Evolutionary conservation across 2,888 invertebrate species (phyloP).

Genomic region (Drosophila nigricruria): DNA sequence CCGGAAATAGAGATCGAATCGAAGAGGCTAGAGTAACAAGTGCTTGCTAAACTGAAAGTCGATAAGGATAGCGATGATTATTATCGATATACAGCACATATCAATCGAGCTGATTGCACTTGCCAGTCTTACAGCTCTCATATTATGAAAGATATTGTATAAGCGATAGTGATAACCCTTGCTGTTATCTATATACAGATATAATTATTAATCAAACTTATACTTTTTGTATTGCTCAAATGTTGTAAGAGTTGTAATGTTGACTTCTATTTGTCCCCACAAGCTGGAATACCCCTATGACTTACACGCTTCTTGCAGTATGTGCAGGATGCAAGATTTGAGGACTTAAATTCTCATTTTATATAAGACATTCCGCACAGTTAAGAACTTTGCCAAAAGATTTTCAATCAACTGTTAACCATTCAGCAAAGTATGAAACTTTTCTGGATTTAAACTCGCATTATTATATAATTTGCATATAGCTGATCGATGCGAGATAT

Average conservation of each 20-base stretch:
- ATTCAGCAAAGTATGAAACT: neutral
- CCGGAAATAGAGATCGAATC: neutral
- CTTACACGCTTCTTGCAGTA: neutral
- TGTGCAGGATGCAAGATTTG: neutral
- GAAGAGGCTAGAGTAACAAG: neutral
- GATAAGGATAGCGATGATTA: neutral
- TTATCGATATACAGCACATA: no score
- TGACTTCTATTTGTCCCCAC: neutral
- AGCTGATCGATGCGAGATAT: constrained; percentile 20
- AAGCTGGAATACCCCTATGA: neutral
- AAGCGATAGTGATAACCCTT: no score
- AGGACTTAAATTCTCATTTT: neutral
- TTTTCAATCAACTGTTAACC: neutral
- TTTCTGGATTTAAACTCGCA: neutral
- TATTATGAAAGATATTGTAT: no score
- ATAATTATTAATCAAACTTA: no score
- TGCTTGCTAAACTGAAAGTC: neutral
- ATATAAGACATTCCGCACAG: neutral
- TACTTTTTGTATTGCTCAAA: no score
- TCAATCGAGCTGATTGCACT: no score
- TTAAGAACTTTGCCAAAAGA: neutral
- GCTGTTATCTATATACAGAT: no score
- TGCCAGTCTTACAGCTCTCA: no score
- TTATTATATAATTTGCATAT: constrained; percentile 19
- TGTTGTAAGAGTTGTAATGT: no score